These are phyloP conservation scores for Homarus gammarus DNA, from an alignment of 2,888 invertebrate genomes.

Conservation along the genomic window DNA sequence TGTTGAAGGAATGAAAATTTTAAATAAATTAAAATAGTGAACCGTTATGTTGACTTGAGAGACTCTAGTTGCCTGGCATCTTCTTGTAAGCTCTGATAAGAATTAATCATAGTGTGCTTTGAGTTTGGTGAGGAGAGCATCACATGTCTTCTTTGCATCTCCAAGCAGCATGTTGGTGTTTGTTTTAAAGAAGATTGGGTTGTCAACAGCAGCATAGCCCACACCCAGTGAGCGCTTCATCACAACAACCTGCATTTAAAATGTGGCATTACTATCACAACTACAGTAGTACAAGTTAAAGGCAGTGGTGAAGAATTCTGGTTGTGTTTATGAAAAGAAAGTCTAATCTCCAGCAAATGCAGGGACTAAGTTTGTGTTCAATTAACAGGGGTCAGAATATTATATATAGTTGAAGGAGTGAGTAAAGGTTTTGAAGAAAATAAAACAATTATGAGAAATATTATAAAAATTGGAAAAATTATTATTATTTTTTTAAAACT, in stretches of 20 bases:
- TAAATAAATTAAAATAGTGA: not conserved
- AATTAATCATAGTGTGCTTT: constrained; percentile 79
- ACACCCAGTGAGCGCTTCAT: constrained; percentile 94
- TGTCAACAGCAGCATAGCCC: constrained; percentile 94
- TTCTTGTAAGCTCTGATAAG: not conserved
- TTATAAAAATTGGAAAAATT: no score
- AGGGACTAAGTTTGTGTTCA: no score
- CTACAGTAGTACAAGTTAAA: no score
- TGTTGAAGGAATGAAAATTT: not conserved
- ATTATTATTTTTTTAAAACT: no score
- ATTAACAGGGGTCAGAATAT: not conserved
- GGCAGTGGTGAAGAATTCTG: no score
- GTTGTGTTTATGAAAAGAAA: no score
- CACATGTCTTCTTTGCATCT: constrained; percentile 94
- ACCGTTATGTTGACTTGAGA: not conserved
- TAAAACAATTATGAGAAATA: no score
- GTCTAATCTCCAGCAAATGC: no score
- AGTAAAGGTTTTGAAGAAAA: constrained; percentile 1
- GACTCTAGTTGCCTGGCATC: not conserved
- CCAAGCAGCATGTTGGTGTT: constrained; percentile 92
- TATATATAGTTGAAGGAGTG: not conserved
- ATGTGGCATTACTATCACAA: not conserved
- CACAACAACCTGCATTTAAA: constrained; percentile 85
- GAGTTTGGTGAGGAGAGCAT: constrained; percentile 87
- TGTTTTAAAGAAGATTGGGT: constrained; percentile 93